These are phyloP conservation scores for Esox niger DNA, from an alignment of 2,113 vertebrate genomes.

Conservation along the genomic window DNA sequence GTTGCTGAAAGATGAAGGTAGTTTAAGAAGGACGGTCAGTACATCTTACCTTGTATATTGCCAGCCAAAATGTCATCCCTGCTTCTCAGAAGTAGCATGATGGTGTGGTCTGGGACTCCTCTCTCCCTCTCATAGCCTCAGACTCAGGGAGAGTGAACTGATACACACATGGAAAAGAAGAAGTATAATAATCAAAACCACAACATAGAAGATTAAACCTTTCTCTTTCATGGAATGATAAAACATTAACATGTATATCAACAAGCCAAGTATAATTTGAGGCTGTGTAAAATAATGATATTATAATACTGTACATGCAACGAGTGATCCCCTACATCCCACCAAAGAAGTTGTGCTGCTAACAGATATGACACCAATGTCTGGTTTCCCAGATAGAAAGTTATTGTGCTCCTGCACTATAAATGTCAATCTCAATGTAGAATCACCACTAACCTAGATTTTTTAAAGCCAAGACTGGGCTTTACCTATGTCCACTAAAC, in stretches of 20 bases:
- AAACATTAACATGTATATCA: neutral
- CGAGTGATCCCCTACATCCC: too few relatives aligned
- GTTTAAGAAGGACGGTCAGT: neutral
- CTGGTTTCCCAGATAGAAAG: too few relatives aligned
- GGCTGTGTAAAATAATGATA: neutral
- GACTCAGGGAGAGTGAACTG: conserved; percentile 68
- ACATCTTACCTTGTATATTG: conserved; percentile 71
- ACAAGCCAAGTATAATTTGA: neutral
- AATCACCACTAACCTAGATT: too few relatives aligned
- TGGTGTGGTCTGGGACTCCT: conserved; percentile 70
- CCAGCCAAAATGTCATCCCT: conserved; percentile 73
- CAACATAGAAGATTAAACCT: too few relatives aligned
- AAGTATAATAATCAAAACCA: neutral
- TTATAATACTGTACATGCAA: neutral
- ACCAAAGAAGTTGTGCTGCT: neutral
- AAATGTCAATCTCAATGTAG: too few relatives aligned
- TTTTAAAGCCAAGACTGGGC: too few relatives aligned
- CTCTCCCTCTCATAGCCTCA: conserved; percentile 79
- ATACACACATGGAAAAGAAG: conserved; percentile 12
- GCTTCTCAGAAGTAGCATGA: conserved; percentile 78
- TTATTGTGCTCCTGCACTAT: too few relatives aligned
- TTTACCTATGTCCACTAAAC: too few relatives aligned
- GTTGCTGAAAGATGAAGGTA: neutral
- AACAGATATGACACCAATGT: neutral
- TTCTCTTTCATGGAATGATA: neutral